Evolutionary conservation across 2,888 invertebrate species (phyloP).

Genomic region (Metopia argyrocephala): DNA sequence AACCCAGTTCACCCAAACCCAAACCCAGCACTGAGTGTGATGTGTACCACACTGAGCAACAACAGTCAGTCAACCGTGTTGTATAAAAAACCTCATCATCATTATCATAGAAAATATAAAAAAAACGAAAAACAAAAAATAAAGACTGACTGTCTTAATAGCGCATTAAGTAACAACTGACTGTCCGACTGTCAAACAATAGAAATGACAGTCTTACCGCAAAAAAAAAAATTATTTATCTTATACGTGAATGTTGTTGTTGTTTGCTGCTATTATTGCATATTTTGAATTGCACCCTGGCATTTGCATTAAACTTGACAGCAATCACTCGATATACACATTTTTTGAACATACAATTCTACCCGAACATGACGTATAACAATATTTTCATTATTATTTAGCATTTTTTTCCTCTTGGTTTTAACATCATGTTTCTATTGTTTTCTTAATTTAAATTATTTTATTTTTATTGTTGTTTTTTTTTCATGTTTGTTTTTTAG

Average conservation of each 20-base stretch:
- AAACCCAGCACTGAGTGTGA: slow-evolving; percentile 3
- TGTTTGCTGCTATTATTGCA: slow-evolving; percentile 22
- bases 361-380: too few relatives aligned
- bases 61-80: slow-evolving; percentile 49
- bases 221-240: slow-evolving; percentile 8
- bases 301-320: slow-evolving; percentile 65
- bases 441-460: not conserved
- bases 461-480: not conserved
- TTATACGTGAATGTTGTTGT: not conserved
- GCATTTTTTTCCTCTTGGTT: not conserved
- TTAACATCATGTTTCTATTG: not conserved
- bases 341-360: too few relatives aligned
- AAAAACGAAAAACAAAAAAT: slow-evolving; percentile 5
- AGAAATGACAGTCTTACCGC: not conserved
- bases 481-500: too few relatives aligned
- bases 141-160: not conserved
- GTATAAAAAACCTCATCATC: slow-evolving; percentile 25
- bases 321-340: slow-evolving; percentile 58
- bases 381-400: not conserved
- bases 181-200: slow-evolving; percentile 8
- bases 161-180: not conserved
- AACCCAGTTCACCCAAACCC: slow-evolving; percentile 30
- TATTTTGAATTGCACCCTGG: slow-evolving; percentile 61
- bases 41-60: not conserved
- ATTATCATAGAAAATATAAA: not conserved